Conservation (phyloP, 1,140 invertebrate genomes). For the Metaphire vulgaris region DNA sequence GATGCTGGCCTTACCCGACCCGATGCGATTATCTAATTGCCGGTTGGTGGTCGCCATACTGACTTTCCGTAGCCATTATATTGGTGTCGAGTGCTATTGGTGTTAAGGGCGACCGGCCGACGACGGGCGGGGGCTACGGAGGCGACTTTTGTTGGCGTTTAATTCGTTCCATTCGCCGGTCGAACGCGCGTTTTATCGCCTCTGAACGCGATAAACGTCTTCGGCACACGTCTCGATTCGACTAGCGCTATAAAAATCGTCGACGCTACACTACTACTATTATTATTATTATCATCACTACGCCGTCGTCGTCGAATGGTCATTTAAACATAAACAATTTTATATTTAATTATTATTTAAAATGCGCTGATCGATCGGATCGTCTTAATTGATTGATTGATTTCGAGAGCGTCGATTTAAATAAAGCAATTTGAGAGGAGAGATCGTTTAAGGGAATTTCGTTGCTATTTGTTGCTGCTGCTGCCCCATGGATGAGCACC, state of each 20-base stretch:
- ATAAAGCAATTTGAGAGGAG: neutral
- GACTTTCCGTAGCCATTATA: neutral
- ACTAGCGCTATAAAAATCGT: no score
- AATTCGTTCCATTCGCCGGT: neutral
- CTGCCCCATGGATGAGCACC: neutral
- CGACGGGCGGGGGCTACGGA: no score
- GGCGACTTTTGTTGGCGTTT: no score
- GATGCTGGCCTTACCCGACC: neutral
- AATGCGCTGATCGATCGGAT: neutral
- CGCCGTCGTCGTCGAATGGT: no score
- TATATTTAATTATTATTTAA: neutral
- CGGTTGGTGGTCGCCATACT: neutral
- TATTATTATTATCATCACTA: no score
- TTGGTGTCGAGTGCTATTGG: neutral
- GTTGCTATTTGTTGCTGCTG: no score
- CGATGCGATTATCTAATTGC: neutral
- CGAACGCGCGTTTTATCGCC: neutral
- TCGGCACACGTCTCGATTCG: no score
- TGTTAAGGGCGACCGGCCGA: no score
- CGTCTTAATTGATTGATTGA: neutral
- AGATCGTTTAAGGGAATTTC: neutral
- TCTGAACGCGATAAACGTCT: no score
- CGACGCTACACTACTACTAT: no score
- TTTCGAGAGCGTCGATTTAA: neutral
- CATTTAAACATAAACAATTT: no score